phyloP scores from a whole-genome alignment of 2,113 vertebrate species.

The Callionymus lyra region DNA sequence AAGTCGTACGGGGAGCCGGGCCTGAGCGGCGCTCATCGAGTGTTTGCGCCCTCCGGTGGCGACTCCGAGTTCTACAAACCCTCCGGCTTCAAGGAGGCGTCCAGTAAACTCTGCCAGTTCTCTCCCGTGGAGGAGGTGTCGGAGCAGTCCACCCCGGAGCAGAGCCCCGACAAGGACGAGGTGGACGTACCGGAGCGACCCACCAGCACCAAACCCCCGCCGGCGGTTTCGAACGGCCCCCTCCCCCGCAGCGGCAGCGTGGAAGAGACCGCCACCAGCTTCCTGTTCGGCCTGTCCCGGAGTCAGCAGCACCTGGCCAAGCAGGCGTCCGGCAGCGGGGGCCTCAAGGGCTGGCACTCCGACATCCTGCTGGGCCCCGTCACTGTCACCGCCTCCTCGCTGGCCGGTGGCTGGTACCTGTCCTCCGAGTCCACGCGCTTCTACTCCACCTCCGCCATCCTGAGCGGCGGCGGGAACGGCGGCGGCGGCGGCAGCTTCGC shows the following conservation, averaged over 20 bases:
- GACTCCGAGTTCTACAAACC: constrained; percentile 72
- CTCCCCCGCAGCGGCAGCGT: constrained; percentile 83
- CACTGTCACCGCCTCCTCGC: constrained; percentile 63
- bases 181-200: constrained; percentile 13
- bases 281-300: constrained; percentile 76
- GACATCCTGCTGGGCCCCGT: constrained; percentile 81
- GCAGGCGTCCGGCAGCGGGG: constrained; percentile 56
- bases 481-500: constrained; percentile 32
- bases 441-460: constrained; percentile 77
- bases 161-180: constrained; percentile 77
- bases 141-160: constrained; percentile 79
- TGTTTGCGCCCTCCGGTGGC: constrained; percentile 36
- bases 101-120: constrained; percentile 80
- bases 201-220: neutral
- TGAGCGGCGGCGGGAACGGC: constrained; percentile 53
- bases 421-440: constrained; percentile 75
- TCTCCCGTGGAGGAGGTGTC: constrained; percentile 87
- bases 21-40: constrained; percentile 37
- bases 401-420: constrained; percentile 82
- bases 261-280: constrained; percentile 75
- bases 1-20: constrained; percentile 67
- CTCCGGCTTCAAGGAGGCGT: constrained; percentile 60
- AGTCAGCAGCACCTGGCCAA: constrained; percentile 82
- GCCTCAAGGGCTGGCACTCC: constrained; percentile 89
- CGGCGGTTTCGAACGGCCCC: constrained; percentile 15